Evolutionary conservation across 2,888 invertebrate species (phyloP).

Genomic region (Habroteleia sp.): DNA sequence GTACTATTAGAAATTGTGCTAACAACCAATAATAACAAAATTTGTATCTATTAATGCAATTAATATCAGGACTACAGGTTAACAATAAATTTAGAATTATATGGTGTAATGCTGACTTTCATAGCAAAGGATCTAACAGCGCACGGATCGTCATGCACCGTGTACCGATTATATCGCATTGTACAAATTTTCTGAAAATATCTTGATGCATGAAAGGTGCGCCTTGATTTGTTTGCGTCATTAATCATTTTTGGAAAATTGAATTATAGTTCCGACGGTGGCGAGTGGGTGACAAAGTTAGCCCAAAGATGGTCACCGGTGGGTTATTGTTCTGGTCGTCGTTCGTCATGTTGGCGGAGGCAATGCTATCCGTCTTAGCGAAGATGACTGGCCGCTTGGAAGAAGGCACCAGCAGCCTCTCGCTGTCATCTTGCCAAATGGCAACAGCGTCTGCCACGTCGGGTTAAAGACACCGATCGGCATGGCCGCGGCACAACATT

Average conservation of each 20-base stretch:
- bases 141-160: too few relatives aligned
- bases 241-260: not conserved
- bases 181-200: too few relatives aligned
- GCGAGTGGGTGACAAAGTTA: not conserved
- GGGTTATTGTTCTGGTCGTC: slow-evolving; percentile 50
- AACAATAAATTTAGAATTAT: too few relatives aligned
- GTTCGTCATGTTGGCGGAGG: slow-evolving; percentile 27
- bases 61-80: too few relatives aligned
- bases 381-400: slow-evolving; percentile 27
- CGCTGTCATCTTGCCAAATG: slow-evolving; percentile 51
- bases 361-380: slow-evolving; percentile 24
- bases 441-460: slow-evolving; percentile 39
- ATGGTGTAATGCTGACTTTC: too few relatives aligned
- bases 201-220: too few relatives aligned
- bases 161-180: too few relatives aligned
- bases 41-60: too few relatives aligned
- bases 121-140: too few relatives aligned
- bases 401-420: slow-evolving; percentile 22
- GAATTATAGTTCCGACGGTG: not conserved
- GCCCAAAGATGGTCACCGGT: slow-evolving; percentile 39
- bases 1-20: too few relatives aligned
- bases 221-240: too few relatives aligned
- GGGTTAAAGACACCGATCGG: slow-evolving; percentile 51
- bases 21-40: too few relatives aligned
- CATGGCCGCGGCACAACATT: slow-evolving; percentile 5